Evolutionary conservation across 2,888 invertebrate species (phyloP).

Genomic region (Emesis russula): DNA sequence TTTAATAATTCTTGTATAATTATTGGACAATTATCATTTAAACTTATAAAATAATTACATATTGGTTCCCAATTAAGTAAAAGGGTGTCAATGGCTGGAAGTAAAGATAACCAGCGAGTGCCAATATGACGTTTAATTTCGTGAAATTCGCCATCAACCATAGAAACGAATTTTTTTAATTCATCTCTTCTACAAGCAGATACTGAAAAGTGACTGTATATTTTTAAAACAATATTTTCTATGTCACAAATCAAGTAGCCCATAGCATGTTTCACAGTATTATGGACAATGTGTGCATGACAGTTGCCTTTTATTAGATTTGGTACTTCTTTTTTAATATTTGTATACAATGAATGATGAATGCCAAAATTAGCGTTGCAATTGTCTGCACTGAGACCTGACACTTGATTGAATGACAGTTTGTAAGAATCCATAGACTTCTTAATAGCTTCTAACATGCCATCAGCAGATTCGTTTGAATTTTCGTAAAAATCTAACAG

Average conservation of each 20-base stretch:
- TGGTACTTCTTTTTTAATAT: slow-evolving; percentile 79
- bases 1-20: too few relatives aligned
- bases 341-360: slow-evolving; percentile 85
- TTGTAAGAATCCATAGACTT: background rate
- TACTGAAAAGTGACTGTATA: slow-evolving; percentile 73
- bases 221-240: slow-evolving; percentile 82
- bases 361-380: slow-evolving; percentile 89
- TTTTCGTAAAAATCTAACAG: too few relatives aligned
- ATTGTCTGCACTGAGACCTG: slow-evolving; percentile 88
- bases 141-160: too few relatives aligned
- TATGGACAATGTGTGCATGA: slow-evolving; percentile 87
- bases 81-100: too few relatives aligned
- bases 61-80: too few relatives aligned
- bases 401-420: background rate
- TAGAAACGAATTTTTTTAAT: slow-evolving; percentile 65
- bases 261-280: slow-evolving; percentile 83
- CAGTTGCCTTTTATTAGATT: slow-evolving; percentile 84
- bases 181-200: too few relatives aligned
- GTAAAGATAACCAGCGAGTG: too few relatives aligned
- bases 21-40: too few relatives aligned
- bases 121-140: too few relatives aligned
- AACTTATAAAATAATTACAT: too few relatives aligned
- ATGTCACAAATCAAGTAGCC: slow-evolving; percentile 67
- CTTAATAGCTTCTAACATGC: too few relatives aligned
- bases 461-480: too few relatives aligned